Evolutionary conservation across 2,888 invertebrate species (phyloP).

Genomic region (Dynastes maya): DNA sequence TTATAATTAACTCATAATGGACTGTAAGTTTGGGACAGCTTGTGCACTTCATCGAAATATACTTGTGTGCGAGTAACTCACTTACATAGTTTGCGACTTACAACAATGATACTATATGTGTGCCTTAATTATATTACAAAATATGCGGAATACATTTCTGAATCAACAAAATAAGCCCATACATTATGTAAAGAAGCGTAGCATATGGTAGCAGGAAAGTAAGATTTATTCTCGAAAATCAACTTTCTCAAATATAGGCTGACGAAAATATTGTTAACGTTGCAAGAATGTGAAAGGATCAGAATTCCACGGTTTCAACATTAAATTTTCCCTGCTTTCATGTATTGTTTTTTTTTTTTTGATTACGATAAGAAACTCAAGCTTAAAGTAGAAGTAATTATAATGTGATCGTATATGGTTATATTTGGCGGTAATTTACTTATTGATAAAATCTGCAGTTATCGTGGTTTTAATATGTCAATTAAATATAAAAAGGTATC

Average conservation of each 20-base stretch:
- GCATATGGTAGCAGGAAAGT: constrained; percentile 39
- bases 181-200: constrained; percentile 34
- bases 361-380: constrained; percentile 15
- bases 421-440: not conserved
- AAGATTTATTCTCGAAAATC: constrained; percentile 43
- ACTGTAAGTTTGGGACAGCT: too few relatives aligned
- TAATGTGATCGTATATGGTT: not conserved
- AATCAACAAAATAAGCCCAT: not conserved
- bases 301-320: constrained; percentile 43
- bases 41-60: too few relatives aligned
- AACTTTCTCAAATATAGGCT: constrained; percentile 43
- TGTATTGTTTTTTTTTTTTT: constrained; percentile 18
- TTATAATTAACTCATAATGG: too few relatives aligned
- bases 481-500: too few relatives aligned
- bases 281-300: constrained; percentile 43
- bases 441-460: too few relatives aligned
- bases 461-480: too few relatives aligned
- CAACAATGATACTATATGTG: not conserved
- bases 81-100: too few relatives aligned
- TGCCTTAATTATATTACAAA: not conserved
- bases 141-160: not conserved
- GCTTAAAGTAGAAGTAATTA: constrained; percentile 7
- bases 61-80: too few relatives aligned
- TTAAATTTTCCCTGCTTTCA: constrained; percentile 40
- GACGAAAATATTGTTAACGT: constrained; percentile 44